These are phyloP conservation scores for Acanthiza pusilla DNA, from an alignment of 2,797 vertebrate genomes.

Conservation along the genomic window DNA sequence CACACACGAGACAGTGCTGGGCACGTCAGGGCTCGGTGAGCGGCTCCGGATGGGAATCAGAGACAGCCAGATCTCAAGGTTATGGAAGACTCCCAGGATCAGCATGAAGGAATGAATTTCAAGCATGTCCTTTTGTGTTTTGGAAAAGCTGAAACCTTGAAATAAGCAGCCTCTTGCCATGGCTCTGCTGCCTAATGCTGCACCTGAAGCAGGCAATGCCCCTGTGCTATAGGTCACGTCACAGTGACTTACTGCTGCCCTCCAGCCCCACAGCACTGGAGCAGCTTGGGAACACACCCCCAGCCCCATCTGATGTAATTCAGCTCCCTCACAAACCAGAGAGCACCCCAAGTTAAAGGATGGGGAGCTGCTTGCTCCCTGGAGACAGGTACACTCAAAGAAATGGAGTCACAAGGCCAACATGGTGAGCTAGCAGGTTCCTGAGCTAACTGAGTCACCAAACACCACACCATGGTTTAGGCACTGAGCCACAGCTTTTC, in stretches of 20 bases:
- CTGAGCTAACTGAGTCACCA: not conserved
- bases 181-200: not conserved
- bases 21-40: fast-evolving
- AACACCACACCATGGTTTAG: not conserved
- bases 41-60: fast-evolving
- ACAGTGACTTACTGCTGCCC: not conserved
- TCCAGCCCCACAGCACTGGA: not conserved
- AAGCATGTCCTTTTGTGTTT: not conserved
- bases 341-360: not conserved
- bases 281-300: not conserved
- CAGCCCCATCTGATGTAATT: not conserved
- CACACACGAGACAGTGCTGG: fast-evolving
- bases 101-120: constrained; percentile 3
- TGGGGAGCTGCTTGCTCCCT: not conserved
- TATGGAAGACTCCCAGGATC: constrained; percentile 21
- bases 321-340: not conserved
- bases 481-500: not conserved
- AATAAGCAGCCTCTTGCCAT: not conserved
- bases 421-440: not conserved
- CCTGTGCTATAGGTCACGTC: fast-evolving
- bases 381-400: not conserved
- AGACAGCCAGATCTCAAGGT: constrained; percentile 5
- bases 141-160: not conserved
- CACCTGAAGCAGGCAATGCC: fast-evolving
- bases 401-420: not conserved